A percentile compares a stretch with the other conserved stretches of the same genome.
These are phyloP conservation scores for Sandelia bainsii DNA, from an alignment of 2,797 vertebrate species.

Conservation along the genomic window DNA sequence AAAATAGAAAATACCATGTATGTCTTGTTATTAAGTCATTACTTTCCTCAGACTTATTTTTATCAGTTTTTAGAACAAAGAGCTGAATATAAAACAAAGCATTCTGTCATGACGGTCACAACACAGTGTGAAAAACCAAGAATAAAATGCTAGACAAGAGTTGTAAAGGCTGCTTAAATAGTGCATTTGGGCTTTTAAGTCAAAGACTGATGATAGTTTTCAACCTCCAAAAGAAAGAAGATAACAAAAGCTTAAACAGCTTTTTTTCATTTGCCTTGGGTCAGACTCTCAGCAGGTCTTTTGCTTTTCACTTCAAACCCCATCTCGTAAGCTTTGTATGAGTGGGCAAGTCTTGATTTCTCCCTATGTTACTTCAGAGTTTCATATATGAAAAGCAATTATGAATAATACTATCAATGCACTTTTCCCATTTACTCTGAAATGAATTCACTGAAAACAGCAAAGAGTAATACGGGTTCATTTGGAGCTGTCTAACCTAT, in stretches of 20 bases:
- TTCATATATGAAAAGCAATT: constrained; percentile 37
- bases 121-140: constrained; percentile 13
- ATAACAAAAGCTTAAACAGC: constrained; percentile 36
- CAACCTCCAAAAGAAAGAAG: constrained; percentile 19
- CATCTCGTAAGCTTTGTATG: constrained; percentile 32
- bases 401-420: constrained; percentile 29
- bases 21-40: constrained; percentile 24
- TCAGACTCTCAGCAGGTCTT: constrained; percentile 43
- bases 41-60: constrained; percentile 1
- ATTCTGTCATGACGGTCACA: constrained; percentile 13
- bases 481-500: neutral
- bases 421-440: constrained; percentile 26
- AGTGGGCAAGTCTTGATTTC: constrained; percentile 35
- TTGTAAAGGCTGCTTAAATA: constrained; percentile 26
- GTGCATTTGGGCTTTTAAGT: constrained; percentile 33
- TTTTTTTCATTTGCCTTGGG: constrained; percentile 41
- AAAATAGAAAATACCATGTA: constrained; percentile 31
- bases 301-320: constrained; percentile 49
- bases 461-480: constrained; percentile 7
- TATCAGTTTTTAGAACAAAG: constrained; percentile 31
- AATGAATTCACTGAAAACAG: constrained; percentile 28
- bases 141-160: neutral
- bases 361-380: constrained; percentile 29
- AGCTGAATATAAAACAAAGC: constrained; percentile 21
- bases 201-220: constrained; percentile 46